Conservation (phyloP, 1,140 invertebrate species). For the Drosophila seguyi region DNA sequence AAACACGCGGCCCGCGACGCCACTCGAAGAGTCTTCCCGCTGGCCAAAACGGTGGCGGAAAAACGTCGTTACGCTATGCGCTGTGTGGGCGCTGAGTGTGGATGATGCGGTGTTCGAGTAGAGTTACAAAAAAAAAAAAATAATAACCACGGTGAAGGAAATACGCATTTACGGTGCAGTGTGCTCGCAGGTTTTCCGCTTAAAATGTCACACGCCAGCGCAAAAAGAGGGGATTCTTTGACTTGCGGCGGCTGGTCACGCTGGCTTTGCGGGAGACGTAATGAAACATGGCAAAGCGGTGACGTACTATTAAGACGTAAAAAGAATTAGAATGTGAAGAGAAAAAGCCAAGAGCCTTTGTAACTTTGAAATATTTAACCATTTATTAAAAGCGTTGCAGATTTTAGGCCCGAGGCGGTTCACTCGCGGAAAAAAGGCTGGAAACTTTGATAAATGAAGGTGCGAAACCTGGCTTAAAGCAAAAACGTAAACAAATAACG, state of each 20-base stretch:
- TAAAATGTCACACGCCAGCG: neutral
- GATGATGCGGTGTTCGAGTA: neutral
- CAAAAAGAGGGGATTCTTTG: neutral
- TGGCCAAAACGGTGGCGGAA: constrained; percentile 7
- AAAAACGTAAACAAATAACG: neutral
- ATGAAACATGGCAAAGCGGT: neutral
- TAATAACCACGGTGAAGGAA: constrained; percentile 32
- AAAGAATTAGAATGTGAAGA: neutral
- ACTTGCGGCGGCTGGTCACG: neutral
- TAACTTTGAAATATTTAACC: neutral
- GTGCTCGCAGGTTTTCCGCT: neutral
- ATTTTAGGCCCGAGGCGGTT: neutral
- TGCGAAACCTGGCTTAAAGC: neutral
- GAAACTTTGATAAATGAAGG: neutral
- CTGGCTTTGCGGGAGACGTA: neutral
- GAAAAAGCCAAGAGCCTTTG: neutral
- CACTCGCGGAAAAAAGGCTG: neutral
- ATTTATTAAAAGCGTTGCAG: neutral
- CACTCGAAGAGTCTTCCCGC: constrained; percentile 3
- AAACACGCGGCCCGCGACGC: constrained; percentile 29
- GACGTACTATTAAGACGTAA: neutral
- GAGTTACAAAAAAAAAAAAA: constrained; percentile 9
- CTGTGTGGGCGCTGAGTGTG: neutral
- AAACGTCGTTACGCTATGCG: neutral
- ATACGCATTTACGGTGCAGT: constrained; percentile 43